These are phyloP conservation scores for Drosophila nr. perissopoda DNA, from an alignment of 2,888 invertebrate species.

Conservation along the genomic window DNA sequence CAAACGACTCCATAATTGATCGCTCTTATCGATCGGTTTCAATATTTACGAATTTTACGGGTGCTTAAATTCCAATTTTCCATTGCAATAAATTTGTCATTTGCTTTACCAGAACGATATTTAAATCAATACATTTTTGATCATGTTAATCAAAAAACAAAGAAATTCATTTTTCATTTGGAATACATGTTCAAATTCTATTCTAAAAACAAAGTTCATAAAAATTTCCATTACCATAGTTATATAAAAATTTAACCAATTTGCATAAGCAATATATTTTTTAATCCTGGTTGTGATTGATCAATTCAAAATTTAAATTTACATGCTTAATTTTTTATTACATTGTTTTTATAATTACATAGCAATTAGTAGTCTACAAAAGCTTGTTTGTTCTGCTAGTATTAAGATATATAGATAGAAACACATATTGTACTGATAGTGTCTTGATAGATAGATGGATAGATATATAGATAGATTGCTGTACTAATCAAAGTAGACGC, in stretches of 20 bases:
- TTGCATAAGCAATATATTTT: neutral
- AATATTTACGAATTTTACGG: neutral
- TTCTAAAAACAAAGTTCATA: neutral
- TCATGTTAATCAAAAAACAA: neutral
- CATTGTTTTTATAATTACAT: neutral
- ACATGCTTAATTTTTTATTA: neutral
- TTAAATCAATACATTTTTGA: neutral
- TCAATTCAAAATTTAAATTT: neutral
- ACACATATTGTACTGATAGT: neutral
- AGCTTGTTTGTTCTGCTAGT: neutral
- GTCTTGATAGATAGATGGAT: conserved; percentile 13
- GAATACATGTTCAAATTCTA: neutral
- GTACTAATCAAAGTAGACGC: conserved; percentile 52
- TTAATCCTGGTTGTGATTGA: neutral
- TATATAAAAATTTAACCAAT: neutral
- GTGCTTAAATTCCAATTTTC: neutral
- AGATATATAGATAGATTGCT: conserved; percentile 40
- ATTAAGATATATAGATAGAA: conserved; percentile 14
- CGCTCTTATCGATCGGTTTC: neutral
- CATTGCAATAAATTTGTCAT: neutral
- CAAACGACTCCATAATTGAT: neutral
- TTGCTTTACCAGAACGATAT: neutral
- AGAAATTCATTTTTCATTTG: neutral
- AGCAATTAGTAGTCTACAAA: neutral
- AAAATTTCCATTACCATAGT: neutral